phyloP scores from a whole-genome alignment of 2,888 invertebrate genomes.

The Aleiodes leptofemur region DNA sequence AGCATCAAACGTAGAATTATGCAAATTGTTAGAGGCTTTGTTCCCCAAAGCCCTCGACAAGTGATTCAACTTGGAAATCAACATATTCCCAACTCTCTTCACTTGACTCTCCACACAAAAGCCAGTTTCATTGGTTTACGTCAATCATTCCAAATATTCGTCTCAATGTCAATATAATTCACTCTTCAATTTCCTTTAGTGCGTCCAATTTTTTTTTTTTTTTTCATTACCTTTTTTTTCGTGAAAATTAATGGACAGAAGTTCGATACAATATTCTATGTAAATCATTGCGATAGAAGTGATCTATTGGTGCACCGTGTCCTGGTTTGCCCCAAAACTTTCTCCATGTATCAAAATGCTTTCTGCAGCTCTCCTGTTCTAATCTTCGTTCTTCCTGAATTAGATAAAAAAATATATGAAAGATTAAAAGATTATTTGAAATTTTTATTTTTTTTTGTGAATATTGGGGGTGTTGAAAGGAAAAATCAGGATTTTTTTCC shows the following conservation, averaged over 20 bases:
- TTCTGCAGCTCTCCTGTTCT: conserved; percentile 81
- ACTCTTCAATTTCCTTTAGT: neutral
- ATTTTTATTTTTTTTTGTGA: no score
- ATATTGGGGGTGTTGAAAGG: no score
- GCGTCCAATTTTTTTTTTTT: neutral
- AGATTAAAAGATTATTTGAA: neutral
- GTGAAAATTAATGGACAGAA: conserved; percentile 61
- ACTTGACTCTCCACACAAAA: neutral
- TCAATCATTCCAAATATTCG: neutral
- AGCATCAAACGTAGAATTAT: conserved; percentile 58
- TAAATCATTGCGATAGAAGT: conserved; percentile 70
- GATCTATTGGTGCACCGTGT: conserved; percentile 78
- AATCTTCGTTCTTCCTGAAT: conserved; percentile 79
- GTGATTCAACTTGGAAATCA: conserved; percentile 38
- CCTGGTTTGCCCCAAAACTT: conserved; percentile 89
- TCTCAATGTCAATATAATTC: conserved; percentile 11
- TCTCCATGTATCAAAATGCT: conserved; percentile 86
- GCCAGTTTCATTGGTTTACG: conserved; percentile 13
- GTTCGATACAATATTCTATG: conserved; percentile 72
- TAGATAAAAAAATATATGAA: conserved; percentile 32
- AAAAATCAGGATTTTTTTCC: no score
- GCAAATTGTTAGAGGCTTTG: conserved; percentile 51
- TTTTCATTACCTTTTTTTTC: neutral
- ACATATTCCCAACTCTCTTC: neutral
- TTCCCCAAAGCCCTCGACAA: conserved; percentile 1